Percentiles rank a stretch among this genome's conserved stretches.
phyloP scores from a whole-genome alignment of 30 jellyfish, hydroid and myxozoan species.

The Turritopsis rubra region DNA sequence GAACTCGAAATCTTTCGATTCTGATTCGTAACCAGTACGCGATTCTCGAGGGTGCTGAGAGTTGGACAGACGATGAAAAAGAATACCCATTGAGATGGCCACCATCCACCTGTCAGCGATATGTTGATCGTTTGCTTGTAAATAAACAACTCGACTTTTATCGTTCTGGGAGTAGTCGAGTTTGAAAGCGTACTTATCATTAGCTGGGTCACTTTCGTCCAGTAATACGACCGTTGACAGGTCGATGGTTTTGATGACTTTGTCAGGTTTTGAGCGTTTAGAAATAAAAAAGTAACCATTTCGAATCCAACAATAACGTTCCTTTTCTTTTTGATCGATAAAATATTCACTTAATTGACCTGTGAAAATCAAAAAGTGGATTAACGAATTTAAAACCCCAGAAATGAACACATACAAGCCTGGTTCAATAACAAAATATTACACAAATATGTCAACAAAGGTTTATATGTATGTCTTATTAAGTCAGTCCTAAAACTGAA shows the following conservation, averaged over 20 bases:
- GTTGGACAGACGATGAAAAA: conserved; percentile 63
- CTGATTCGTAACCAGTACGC: neutral
- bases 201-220: conserved; percentile 89
- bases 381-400: too few species aligned
- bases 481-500: too few species aligned
- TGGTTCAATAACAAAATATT: neutral
- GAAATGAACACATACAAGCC: neutral
- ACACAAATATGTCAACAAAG: too few species aligned
- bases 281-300: conserved; percentile 71
- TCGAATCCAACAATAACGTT: conserved; percentile 74
- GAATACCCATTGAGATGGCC: conserved; percentile 95
- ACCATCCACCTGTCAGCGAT: conserved; percentile 98
- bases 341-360: conserved; percentile 32
- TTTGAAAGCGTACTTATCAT: conserved; percentile 47
- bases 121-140: conserved; percentile 58
- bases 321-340: conserved; percentile 33
- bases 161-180: conserved; percentile 55
- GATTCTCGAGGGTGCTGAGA: conserved; percentile 2
- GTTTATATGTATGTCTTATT: too few species aligned
- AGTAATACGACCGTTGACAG: conserved; percentile 65
- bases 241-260: conserved; percentile 48
- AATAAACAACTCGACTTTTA: conserved; percentile 31
- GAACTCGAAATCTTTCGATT: conserved; percentile 29
- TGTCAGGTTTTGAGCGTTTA: conserved; percentile 68
- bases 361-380: neutral